Base-by-base conservation (phyloP, 2,888 invertebrate genomes). In the Tanytarsus gracilentus region DNA sequence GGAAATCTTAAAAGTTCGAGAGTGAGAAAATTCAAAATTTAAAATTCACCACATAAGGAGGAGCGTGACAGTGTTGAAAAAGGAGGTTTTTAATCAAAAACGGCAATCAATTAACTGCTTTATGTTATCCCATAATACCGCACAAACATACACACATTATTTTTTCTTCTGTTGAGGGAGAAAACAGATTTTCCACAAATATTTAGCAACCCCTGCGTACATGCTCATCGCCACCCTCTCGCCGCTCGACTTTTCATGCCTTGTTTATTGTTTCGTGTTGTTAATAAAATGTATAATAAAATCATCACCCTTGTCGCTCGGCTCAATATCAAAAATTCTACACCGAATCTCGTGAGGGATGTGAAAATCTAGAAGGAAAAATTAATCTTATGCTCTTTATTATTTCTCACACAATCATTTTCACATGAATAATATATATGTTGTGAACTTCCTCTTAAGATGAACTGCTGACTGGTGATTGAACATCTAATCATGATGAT, bases 101-200 rank as follows among this genome's bases (percentile, higher is more conserved):
- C 48, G 48, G 36, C 55, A 56, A 48, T 58, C 58, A 58, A 58
- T 58, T 58, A 58, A 58, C 44, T 58, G 58, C 48, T n/a, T n/a
- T 48, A 44, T 58, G 58, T 58, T 58, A 58, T 58, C 58, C 58
- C 48, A n/a, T 58, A 58, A 58, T 25, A 39, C 58, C 58, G 48
- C 58, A 40, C 14, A 55, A 39, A 55, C 39, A 39, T 36, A 30
- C 33, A 53, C n/a, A 9, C 26, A 53, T 55, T 18, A n/a, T n/a
- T n/a, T n/a, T n/a, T n/a, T n/a, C n/a, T n/a, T n/a, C n/a, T 16
- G 29, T 16, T 14, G 30, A 14, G 18, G 23, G 44, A 29, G 44
- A 56, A 53, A 58, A 58, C 58, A 58, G 58, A 58, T 58, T 58
- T 58, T 48, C 58, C 29, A 16, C 44, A 44, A 44, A 44, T 44